Conservation (phyloP, 2,888 invertebrate species). For the Hermodice carunculata region DNA sequence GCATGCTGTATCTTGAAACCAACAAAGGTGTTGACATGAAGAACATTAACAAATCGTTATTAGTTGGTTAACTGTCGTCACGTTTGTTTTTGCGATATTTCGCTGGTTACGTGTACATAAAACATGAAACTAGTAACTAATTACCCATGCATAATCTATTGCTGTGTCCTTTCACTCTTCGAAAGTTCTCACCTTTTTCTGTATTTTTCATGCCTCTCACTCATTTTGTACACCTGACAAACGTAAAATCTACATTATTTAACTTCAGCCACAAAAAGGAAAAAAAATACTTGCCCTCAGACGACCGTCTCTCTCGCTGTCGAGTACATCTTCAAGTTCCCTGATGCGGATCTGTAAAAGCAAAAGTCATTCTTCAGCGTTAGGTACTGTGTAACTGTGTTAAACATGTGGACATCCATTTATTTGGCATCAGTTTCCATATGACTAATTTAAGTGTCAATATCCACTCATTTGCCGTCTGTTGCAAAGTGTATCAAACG, state of each 20-base stretch:
- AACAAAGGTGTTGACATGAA: too few species aligned
- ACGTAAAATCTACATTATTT: not conserved
- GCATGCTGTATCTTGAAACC: too few species aligned
- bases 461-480: too few species aligned
- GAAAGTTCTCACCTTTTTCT: constrained; percentile 40
- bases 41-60: too few species aligned
- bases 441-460: too few species aligned
- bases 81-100: too few species aligned
- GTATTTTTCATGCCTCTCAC: not conserved
- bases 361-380: constrained; percentile 12
- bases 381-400: not conserved
- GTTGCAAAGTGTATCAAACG: too few species aligned
- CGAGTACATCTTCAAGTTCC: constrained; percentile 99
- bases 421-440: too few species aligned
- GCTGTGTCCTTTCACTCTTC: constrained; percentile 1
- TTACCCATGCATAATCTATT: too few species aligned
- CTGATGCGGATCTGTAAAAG: constrained; percentile 95
- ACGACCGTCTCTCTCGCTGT: constrained; percentile 98
- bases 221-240: not conserved
- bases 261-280: not conserved
- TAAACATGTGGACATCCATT: not conserved
- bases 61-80: too few species aligned
- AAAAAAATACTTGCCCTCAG: constrained; percentile 88
- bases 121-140: too few species aligned
- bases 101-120: too few species aligned